Evolutionary conservation across 1,140 invertebrate genomes (phyloP), one percentile per base, ranked within the genome.

Genomic region (Philopotamus ludificatus): DNA sequence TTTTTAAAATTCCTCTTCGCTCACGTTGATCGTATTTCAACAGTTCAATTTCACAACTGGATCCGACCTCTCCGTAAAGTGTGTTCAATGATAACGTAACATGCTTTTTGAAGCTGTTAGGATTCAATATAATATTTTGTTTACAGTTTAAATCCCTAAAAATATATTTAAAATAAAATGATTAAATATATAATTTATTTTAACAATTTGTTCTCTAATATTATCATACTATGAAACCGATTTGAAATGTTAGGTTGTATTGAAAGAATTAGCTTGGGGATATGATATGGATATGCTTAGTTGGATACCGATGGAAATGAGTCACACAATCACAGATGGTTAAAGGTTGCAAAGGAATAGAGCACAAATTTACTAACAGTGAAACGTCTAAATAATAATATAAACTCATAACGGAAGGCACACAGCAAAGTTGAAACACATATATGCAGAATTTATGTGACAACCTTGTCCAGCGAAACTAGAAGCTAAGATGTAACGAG

Each of bases 11-110:
- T 20, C 78, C 86, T 63, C 82, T 77, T 22, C 68, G 71, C 10
- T 75, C 72, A 0, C 65, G 10, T 1, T 73, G 60, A 71, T 83
- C 75, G 59, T 84, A 86, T 69, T 84, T 87, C 0, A 88, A 66
- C 21, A 89, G 71, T 61, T 88, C 83, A 25, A 88, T 72, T 12
- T 71, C 72, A 23, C 78, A 74, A 53, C 79, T 76, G 12, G 82
- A 74, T 59, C 84, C 84, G 69, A 82, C 75, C 74, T 83, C 83
- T 1, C 86, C 86, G 72, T 87, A 85, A 18, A 87, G 71, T 63
- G 76, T 75, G 15, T 75, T 75, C 39, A 87, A 67, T 1, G 82
- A 78, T 65, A 79, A 72, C 34, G 83, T 73, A 60, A 88, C 78
- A 71, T 85, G 83, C 44, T 82, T 82, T 67, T 85, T 85, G 44